phyloP scores from a whole-genome alignment of 2,888 invertebrate species.

The Sthenelais limicola region DNA sequence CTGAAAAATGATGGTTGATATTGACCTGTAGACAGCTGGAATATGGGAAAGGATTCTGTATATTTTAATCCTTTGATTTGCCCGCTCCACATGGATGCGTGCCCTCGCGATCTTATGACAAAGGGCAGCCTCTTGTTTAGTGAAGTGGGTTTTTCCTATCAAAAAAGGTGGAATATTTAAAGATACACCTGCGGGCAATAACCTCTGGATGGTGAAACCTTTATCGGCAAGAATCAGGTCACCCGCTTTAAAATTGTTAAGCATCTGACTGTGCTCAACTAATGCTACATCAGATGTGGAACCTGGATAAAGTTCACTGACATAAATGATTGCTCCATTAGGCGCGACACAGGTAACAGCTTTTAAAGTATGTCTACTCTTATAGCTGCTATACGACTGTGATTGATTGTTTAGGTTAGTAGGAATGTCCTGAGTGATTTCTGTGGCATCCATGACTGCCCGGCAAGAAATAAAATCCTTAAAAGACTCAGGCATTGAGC shows the following conservation, averaged over 20 bases:
- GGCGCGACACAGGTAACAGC: conserved; percentile 39
- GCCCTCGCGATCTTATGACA: conserved; percentile 18
- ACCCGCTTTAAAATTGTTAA: conserved; percentile 23
- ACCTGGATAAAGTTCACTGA: conserved; percentile 36
- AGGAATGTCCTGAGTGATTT: conserved; percentile 38
- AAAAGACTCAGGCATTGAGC: conserved; percentile 31
- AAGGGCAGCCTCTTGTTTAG: conserved; percentile 16
- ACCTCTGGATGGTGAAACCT: conserved; percentile 35
- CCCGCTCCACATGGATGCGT: conserved; percentile 36
- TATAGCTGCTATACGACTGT: conserved; percentile 31
- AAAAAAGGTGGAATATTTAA: conserved; percentile 36
- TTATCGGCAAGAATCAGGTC: conserved; percentile 38
- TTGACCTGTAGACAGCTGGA: conserved; percentile 11
- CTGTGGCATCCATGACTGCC: conserved; percentile 41
- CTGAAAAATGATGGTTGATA: conserved; percentile 30
- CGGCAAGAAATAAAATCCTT: conserved; percentile 18
- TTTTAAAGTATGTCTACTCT: conserved; percentile 39
- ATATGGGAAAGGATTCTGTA: conserved; percentile 28
- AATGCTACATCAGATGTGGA: conserved; percentile 36
- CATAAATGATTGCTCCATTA: conserved; percentile 33
- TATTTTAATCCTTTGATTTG: conserved; percentile 29
- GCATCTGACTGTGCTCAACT: conserved; percentile 17
- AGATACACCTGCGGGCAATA: conserved; percentile 12
- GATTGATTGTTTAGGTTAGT: neutral
- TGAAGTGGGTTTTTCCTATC: conserved; percentile 22